Conservation (phyloP, 35 echinoderm and acorn worm species). For the Stichopus chloronotus region DNA sequence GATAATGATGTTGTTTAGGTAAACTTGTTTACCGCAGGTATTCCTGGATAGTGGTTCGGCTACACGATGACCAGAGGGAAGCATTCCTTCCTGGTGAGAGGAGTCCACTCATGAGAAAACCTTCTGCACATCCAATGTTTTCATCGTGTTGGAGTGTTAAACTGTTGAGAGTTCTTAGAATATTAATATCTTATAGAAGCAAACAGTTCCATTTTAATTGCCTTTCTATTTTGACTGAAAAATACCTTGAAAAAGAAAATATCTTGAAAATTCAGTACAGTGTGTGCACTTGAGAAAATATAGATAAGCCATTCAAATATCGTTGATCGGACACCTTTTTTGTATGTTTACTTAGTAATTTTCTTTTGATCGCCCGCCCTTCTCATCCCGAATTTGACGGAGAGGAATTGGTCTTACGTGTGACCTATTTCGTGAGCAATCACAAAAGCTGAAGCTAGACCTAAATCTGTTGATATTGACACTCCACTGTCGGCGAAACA, state of each 20-base stretch:
- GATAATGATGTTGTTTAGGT: no score
- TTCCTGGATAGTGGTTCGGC: background rate
- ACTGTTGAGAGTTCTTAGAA: background rate
- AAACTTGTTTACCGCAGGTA: background rate
- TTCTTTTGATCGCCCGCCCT: no score
- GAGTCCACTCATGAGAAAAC: background rate
- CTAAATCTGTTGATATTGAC: background rate
- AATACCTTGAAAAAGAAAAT: no score
- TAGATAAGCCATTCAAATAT: no score
- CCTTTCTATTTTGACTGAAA: no score
- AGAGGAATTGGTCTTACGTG: background rate
- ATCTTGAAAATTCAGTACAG: no score
- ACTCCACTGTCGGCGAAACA: background rate
- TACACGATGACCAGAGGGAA: background rate
- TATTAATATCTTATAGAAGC: no score
- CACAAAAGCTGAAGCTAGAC: background rate
- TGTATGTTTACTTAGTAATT: no score
- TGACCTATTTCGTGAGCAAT: slow-evolving; percentile 29
- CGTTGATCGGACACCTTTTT: no score
- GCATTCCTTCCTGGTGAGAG: background rate
- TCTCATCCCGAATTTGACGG: no score
- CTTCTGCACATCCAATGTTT: background rate
- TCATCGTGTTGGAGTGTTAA: slow-evolving; percentile 14
- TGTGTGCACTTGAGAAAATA: no score
- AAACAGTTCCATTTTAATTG: no score